Conservation (phyloP, 2,888 invertebrate genomes). For the Achlya flavicornis region DNA sequence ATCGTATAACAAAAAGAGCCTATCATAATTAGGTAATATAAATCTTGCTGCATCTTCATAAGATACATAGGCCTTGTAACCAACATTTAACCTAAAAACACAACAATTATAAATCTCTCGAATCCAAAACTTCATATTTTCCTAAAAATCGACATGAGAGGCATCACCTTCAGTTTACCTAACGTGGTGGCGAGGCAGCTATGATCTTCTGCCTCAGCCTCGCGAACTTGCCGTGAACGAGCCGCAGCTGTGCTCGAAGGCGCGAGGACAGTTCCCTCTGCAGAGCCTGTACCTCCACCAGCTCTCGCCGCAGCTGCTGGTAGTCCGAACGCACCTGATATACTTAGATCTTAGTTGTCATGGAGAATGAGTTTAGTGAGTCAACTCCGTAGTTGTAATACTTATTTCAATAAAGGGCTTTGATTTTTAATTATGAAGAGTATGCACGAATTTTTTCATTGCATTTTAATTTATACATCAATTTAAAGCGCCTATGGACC, state of each 20-base stretch:
- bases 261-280: slow-evolving; percentile 90
- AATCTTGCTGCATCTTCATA: too few relatives aligned
- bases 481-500: too few relatives aligned
- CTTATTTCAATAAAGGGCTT: too few relatives aligned
- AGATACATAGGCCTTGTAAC: not conserved
- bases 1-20: too few relatives aligned
- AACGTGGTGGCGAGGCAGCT: slow-evolving; percentile 72
- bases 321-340: slow-evolving; percentile 88
- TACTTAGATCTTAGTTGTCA: not conserved
- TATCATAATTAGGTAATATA: too few relatives aligned
- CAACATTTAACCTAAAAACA: too few relatives aligned
- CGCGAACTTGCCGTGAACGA: slow-evolving; percentile 90
- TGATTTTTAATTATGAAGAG: too few relatives aligned
- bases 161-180: slow-evolving; percentile 15
- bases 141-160: too few relatives aligned
- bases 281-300: slow-evolving; percentile 91
- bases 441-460: too few relatives aligned
- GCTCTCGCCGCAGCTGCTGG: slow-evolving; percentile 90
- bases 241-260: slow-evolving; percentile 88
- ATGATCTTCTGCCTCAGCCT: slow-evolving; percentile 88
- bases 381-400: not conserved
- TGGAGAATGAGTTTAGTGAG: not conserved
- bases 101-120: not conserved
- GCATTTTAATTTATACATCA: too few relatives aligned
- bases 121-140: too few relatives aligned